Conservation (phyloP, 2,888 invertebrate genomes). For the Melitaea athalia region DNA sequence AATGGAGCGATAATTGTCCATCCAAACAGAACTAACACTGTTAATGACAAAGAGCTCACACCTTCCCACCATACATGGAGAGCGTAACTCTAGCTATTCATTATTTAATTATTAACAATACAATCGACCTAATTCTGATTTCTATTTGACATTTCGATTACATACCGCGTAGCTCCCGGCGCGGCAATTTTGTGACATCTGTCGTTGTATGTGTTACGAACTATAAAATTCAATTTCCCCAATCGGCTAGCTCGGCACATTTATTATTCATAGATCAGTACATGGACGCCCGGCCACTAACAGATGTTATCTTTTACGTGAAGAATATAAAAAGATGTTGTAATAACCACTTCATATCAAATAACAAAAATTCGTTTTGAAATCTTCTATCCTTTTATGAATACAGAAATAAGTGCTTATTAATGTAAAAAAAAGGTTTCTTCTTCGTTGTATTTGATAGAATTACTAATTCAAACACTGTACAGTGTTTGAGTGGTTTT, state of each 20-base stretch:
- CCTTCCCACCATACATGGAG: constrained; percentile 56
- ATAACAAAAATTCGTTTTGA: not conserved
- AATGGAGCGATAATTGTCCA: constrained; percentile 81
- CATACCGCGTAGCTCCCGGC: constrained; percentile 69
- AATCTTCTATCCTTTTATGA: not conserved
- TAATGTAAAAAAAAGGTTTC: too few species aligned
- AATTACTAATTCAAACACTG: not conserved
- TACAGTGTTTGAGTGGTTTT: too few species aligned
- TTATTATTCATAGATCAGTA: constrained; percentile 81
- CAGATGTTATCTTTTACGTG: constrained; percentile 82
- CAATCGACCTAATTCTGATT: constrained; percentile 82
- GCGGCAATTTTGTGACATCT: constrained; percentile 80
- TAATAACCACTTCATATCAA: constrained; percentile 56
- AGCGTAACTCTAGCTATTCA: constrained; percentile 49
- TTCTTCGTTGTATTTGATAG: not conserved
- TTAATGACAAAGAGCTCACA: constrained; percentile 77
- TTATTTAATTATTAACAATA: constrained; percentile 82
- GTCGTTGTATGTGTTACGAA: constrained; percentile 80
- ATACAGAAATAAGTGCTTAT: too few species aligned
- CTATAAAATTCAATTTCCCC: constrained; percentile 83
- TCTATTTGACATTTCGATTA: constrained; percentile 81
- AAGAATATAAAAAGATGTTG: constrained; percentile 74
- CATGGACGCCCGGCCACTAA: constrained; percentile 77
- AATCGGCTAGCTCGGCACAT: constrained; percentile 79
- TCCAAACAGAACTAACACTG: constrained; percentile 79